These are phyloP conservation scores for Falco peregrinus DNA, from an alignment of 2,797 vertebrate species.

Conservation along the genomic window DNA sequence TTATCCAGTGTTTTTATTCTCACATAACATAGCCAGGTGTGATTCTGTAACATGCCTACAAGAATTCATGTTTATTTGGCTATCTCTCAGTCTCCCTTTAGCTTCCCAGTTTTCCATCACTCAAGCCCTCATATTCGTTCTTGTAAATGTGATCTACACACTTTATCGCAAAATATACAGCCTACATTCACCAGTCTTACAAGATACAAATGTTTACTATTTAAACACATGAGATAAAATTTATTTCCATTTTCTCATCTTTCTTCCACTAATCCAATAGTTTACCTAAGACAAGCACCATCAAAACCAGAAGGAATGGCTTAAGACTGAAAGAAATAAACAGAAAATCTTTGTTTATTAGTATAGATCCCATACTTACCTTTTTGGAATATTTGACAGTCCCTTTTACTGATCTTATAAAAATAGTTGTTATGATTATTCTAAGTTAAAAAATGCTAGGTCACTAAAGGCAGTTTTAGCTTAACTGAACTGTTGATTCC, in stretches of 20 bases:
- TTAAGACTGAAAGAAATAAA: background rate
- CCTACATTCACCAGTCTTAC: background rate
- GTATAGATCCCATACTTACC: background rate
- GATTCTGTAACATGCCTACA: background rate
- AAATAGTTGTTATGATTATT: background rate
- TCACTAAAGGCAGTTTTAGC: background rate
- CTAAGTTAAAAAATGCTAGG: background rate
- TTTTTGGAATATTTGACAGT: background rate
- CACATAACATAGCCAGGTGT: background rate
- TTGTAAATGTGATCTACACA: background rate
- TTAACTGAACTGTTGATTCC: background rate
- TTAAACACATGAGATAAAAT: background rate
- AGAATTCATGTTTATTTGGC: background rate
- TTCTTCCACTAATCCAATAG: background rate
- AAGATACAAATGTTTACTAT: background rate
- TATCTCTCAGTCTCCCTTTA: background rate
- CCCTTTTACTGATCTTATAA: background rate
- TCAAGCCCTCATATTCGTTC: background rate
- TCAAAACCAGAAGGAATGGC: background rate
- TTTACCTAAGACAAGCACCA: background rate
- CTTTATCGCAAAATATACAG: background rate
- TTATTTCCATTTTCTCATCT: background rate
- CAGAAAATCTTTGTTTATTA: background rate
- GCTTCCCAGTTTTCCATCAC: background rate
- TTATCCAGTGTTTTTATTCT: background rate